Conservation (phyloP, 30 jellyfish, hydroid and myxozoan species). For the Turritopsis rubra region DNA sequence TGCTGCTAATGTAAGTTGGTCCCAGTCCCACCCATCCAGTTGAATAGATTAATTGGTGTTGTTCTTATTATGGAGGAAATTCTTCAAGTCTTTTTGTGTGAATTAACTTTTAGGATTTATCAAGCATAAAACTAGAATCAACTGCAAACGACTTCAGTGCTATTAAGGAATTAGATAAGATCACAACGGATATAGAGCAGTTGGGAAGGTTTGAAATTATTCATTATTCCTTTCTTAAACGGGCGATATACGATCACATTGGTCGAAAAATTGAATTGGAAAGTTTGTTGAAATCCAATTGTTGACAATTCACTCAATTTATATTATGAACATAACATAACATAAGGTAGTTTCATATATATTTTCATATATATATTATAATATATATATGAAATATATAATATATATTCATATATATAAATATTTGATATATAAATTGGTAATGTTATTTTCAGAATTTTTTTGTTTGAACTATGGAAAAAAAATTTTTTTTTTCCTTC, state of each 20-base stretch:
- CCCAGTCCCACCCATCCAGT: neutral
- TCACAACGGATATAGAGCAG: constrained; percentile 70
- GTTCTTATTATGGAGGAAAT: neutral
- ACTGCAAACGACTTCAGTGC: constrained; percentile 81
- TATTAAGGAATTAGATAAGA: constrained; percentile 75
- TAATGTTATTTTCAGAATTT: too few species aligned
- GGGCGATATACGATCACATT: neutral
- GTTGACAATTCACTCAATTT: constrained; percentile 3
- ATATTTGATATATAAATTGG: too few species aligned
- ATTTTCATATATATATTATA: too few species aligned
- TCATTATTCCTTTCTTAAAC: too few species aligned
- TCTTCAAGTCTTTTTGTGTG: neutral
- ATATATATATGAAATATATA: too few species aligned
- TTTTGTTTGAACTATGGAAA: too few species aligned
- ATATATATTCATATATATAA: too few species aligned
- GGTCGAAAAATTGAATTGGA: too few species aligned
- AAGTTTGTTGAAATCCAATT: too few species aligned
- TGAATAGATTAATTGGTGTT: neutral
- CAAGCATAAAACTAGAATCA: constrained; percentile 33
- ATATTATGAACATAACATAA: too few species aligned
- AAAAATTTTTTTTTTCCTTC: too few species aligned
- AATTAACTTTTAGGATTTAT: constrained; percentile 36
- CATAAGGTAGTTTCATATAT: too few species aligned
- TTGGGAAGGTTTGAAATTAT: constrained; percentile 60
- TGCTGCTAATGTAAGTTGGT: constrained; percentile 8